Evolutionary conservation across 2,113 vertebrate species (phyloP).

Genomic region (Halcyon senegalensis): DNA sequence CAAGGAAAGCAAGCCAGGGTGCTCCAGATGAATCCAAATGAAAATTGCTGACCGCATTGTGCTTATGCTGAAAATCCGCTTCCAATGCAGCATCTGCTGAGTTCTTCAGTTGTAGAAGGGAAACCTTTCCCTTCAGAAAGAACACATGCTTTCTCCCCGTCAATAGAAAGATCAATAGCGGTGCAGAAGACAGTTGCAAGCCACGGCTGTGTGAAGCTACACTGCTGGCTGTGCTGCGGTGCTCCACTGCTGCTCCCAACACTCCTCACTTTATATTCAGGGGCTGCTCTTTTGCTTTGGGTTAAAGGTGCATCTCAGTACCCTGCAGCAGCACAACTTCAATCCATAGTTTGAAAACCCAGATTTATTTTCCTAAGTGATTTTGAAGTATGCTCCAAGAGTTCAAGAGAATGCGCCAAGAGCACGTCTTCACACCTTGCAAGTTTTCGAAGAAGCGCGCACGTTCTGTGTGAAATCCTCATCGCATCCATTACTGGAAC

Average conservation of each 20-base stretch:
- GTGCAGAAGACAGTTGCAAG: not conserved
- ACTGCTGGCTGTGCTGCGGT: not conserved
- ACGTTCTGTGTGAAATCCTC: not conserved
- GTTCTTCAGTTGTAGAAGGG: not conserved
- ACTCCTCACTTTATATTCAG: not conserved
- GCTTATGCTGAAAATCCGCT: not conserved
- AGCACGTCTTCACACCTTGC: not conserved
- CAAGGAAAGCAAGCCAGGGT: not conserved
- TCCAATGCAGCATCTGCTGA: not conserved
- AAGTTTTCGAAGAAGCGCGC: not conserved
- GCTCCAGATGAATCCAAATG: not conserved
- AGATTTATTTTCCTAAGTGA: not conserved
- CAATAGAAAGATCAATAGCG: not conserved
- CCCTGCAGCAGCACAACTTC: not conserved
- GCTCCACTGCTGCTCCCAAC: not conserved
- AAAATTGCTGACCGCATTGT: not conserved
- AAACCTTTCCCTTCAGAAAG: not conserved
- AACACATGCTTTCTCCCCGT: not conserved
- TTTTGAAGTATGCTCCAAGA: not conserved
- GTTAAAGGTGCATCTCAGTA: not conserved
- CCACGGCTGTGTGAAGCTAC: not conserved
- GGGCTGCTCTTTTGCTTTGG: not conserved
- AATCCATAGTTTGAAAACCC: not conserved
- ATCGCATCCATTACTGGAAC: not conserved
- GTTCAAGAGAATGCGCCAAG: not conserved